Percentiles rank a stretch among this genome's conserved stretches.
Evolutionary conservation across 1,140 invertebrate genomes (phyloP).

Genomic region (Hyles euphorbiae): DNA sequence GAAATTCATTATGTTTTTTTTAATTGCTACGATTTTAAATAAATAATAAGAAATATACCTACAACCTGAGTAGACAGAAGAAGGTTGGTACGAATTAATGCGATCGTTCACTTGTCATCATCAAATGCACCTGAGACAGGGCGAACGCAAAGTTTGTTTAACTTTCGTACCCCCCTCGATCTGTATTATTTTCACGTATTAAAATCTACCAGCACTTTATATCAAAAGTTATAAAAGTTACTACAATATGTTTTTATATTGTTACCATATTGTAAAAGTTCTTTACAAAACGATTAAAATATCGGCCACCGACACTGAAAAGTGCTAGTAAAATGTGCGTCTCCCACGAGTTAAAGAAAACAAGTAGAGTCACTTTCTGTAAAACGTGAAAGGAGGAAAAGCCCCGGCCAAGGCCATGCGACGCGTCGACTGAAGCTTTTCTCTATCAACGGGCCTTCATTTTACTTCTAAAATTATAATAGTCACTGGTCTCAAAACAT

Average conservation of each 20-base stretch:
- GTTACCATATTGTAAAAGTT: constrained; percentile 57
- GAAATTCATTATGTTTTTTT: constrained; percentile 30
- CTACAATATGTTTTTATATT: constrained; percentile 58
- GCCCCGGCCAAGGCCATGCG: constrained; percentile 51
- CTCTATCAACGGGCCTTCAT: constrained; percentile 48
- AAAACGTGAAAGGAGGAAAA: constrained; percentile 56
- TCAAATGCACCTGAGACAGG: constrained; percentile 19
- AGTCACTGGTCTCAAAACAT: constrained; percentile 75
- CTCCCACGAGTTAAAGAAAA: constrained; percentile 61
- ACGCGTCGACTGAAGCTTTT: constrained; percentile 61
- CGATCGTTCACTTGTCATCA: constrained; percentile 35
- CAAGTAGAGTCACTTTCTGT: constrained; percentile 66
- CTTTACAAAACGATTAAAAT: constrained; percentile 60
- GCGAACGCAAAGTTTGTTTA: constrained; percentile 46
- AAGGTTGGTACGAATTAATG: constrained; percentile 70
- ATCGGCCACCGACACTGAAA: constrained; percentile 48
- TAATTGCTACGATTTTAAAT: constrained; percentile 71
- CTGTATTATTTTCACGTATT: constrained; percentile 36
- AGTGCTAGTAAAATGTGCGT: constrained; percentile 54
- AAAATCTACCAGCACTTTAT: constrained; percentile 70
- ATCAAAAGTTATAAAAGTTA: constrained; percentile 72
- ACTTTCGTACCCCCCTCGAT: constrained; percentile 67
- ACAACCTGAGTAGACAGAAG: constrained; percentile 60
- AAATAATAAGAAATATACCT: constrained; percentile 70
- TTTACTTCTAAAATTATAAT: constrained; percentile 72